Base-by-base conservation (phyloP, 2,113 vertebrate genomes). In the Mugil cephalus region DNA sequence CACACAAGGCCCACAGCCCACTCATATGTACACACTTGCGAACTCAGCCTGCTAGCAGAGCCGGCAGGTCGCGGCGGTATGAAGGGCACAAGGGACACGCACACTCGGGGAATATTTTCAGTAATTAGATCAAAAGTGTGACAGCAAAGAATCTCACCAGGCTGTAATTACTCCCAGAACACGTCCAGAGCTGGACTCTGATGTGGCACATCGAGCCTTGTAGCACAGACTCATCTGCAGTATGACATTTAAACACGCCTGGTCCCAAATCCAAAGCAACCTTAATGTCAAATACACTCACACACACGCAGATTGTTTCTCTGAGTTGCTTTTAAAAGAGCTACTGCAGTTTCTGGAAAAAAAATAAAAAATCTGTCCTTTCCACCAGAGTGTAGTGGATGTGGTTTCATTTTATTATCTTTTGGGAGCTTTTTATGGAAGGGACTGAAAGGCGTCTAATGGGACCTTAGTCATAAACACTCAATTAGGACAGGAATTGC, bases 391-490 rank as follows among this genome's bases (percentile, higher is more conserved):
- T 65, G 58, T 50, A 64, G 67, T 68, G 72, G 47, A 68, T 85
- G 82, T 69, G 84, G 79, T 89, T 80, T 54, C 1, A 38, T 78
- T 86, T 79, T 35, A 55, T 69, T 10, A 43, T 67, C 53, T 64
- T 34, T 42, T 40, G 56, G 24, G 56, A 50, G 56, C 42, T 72
- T 19, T 10, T 75, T 74, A 70, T 64, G 35, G 34, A 80, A 52
- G 55, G 39, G 52, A 77, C 65, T 77, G 59, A 77, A 59, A 73
- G 75, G 15, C 35, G 0, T 74, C 69, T 80, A 75, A 84, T 78
- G 62, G 84, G 69, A 74, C 58, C 50, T 43, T 24, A 70, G 56
- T 80, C 79, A 73, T 83, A 70, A 85, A 85, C 84, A 83, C 79
- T 69, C 74, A 81, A 63, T 85, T 52, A 75, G 39, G 43, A 54